Conservation (phyloP, 2,888 invertebrate species). For the Mesoligia furuncula region DNA sequence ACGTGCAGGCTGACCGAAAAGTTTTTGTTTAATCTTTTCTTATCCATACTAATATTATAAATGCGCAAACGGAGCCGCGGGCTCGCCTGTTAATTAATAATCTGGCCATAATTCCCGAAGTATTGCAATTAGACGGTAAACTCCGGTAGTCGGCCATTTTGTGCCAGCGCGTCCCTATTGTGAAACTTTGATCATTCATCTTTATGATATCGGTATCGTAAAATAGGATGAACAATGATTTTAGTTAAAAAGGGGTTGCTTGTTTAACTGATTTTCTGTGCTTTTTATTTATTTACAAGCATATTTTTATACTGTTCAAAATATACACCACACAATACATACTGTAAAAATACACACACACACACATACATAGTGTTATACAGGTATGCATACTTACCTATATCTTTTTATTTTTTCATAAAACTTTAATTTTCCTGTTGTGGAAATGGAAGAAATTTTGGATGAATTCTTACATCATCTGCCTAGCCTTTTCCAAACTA, state of each 20-base stretch:
- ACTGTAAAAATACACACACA: too few relatives aligned
- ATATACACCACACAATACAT: too few relatives aligned
- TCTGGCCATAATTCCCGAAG: conserved; percentile 39
- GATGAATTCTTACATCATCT: too few relatives aligned
- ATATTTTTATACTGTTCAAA: too few relatives aligned
- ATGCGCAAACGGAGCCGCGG: neutral
- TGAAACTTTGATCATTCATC: conserved; percentile 54
- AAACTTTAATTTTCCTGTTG: too few relatives aligned
- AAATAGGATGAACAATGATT: conserved; percentile 27
- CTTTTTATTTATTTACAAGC: neutral
- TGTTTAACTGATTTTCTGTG: neutral
- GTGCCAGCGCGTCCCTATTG: conserved; percentile 28
- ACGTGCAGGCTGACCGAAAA: neutral
- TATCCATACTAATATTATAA: too few relatives aligned
- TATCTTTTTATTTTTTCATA: too few relatives aligned
- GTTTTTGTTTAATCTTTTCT: neutral
- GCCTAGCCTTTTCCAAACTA: too few relatives aligned
- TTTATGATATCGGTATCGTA: conserved; percentile 27
- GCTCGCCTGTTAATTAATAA: conserved; percentile 37
- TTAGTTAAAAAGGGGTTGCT: neutral
- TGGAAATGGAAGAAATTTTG: too few relatives aligned
- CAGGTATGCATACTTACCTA: too few relatives aligned
- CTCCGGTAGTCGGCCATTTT: conserved; percentile 42
- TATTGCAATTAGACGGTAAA: conserved; percentile 50
- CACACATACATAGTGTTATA: too few relatives aligned